phyloP scores from a whole-genome alignment of 2,113 vertebrate species.

The Aptenodytes forsteri region DNA sequence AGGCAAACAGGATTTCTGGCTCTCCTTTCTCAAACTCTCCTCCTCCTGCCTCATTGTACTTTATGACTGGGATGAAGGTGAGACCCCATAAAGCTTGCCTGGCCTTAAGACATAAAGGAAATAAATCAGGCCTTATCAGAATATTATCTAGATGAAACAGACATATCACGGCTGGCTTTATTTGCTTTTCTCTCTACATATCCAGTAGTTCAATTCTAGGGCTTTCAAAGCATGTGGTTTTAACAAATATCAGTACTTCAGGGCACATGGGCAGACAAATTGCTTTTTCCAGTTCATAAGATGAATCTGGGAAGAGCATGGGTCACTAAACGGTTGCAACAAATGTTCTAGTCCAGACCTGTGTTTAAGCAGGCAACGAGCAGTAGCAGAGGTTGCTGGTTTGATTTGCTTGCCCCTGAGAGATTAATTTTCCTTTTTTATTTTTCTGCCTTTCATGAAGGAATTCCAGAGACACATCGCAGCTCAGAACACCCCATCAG shows the following conservation, averaged over 20 bases:
- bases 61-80: neutral
- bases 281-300: neutral
- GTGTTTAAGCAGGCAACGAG: neutral
- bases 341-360: neutral
- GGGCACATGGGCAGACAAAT: neutral
- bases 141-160: neutral
- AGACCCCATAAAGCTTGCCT: neutral
- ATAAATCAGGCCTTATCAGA: neutral
- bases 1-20: neutral
- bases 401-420: neutral
- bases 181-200: conserved; percentile 2
- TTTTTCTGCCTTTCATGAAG: neutral
- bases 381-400: neutral
- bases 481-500: neutral
- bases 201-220: neutral
- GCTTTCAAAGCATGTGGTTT: neutral
- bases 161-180: neutral
- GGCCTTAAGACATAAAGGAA: neutral
- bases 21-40: neutral
- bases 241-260: neutral
- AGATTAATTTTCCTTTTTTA: neutral
- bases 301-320: neutral
- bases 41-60: neutral
- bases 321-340: neutral
- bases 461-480: neutral